A percentile compares a stretch with the other conserved stretches of the same genome.
Evolutionary conservation across 2,888 invertebrate species (phyloP).

Genomic region (Polyploca ridens): DNA sequence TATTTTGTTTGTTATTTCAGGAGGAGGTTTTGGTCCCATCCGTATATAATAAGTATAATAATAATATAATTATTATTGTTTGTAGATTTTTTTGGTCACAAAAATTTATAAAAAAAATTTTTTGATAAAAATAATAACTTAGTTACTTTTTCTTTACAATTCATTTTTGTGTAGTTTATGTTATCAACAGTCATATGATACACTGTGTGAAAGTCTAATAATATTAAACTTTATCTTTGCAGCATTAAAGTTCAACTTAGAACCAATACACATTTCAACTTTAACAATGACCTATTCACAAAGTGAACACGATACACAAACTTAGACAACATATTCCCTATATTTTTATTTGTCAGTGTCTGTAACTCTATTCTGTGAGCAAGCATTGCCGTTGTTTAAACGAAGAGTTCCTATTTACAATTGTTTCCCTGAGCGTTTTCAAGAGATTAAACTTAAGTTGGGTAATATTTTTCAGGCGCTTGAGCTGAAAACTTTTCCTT

Average conservation of each 20-base stretch:
- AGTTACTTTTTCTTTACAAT: too few relatives aligned
- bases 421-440: slow-evolving; percentile 70
- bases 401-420: slow-evolving; percentile 67
- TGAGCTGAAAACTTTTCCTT: slow-evolving; percentile 70
- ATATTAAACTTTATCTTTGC: neutral
- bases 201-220: too few relatives aligned
- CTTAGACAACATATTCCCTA: slow-evolving; percentile 10
- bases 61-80: too few relatives aligned
- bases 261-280: neutral
- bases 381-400: slow-evolving; percentile 50
- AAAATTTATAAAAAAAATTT: too few relatives aligned
- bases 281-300: neutral
- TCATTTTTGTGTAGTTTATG: too few relatives aligned
- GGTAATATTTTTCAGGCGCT: slow-evolving; percentile 77
- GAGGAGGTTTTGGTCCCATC: too few relatives aligned
- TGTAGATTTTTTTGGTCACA: too few relatives aligned
- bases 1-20: neutral
- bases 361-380: slow-evolving; percentile 21
- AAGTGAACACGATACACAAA: neutral
- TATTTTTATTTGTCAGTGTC: slow-evolving; percentile 19
- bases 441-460: slow-evolving; percentile 79
- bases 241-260: neutral
- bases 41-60: too few relatives aligned
- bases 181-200: too few relatives aligned
- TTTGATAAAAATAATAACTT: too few relatives aligned